phyloP scores from a whole-genome alignment of 2,113 vertebrate species.

The Nannobrachium achirus region DNA sequence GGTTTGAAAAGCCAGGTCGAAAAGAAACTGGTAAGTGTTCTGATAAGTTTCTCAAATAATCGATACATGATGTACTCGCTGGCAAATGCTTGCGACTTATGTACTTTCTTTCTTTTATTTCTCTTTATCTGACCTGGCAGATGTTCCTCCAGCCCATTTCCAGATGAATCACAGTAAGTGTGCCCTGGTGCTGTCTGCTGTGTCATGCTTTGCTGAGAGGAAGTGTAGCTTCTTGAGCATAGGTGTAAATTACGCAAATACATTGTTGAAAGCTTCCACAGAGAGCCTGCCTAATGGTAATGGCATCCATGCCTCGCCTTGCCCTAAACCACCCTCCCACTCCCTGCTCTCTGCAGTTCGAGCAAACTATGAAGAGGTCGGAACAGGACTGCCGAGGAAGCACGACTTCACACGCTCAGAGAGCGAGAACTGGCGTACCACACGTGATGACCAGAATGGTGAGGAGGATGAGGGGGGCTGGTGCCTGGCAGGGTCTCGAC shows the following conservation, averaged over 20 bases:
- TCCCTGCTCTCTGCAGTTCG: conserved; percentile 81
- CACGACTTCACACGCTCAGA: conserved; percentile 96
- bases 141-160: conserved; percentile 78
- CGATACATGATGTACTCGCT: background rate
- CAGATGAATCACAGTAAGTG: conserved; percentile 81
- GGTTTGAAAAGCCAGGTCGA: conserved; percentile 98
- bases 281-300: background rate
- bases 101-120: conserved; percentile 19
- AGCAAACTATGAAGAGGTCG: conserved; percentile 91
- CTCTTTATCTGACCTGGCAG: conserved; percentile 45
- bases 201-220: background rate
- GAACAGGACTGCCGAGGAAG: conserved; percentile 84
- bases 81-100: conserved; percentile 28
- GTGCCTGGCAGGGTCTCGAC: conserved; percentile 86
- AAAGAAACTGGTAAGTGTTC: conserved; percentile 95
- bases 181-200: background rate
- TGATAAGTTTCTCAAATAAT: conserved; percentile 25
- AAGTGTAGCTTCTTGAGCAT: background rate
- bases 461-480: conserved; percentile 94
- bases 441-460: conserved; percentile 94
- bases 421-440: conserved; percentile 95
- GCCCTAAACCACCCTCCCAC: background rate
- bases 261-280: too few species aligned
- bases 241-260: background rate
- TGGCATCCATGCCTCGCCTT: background rate